Percentiles rank a stretch among this genome's conserved stretches.
phyloP scores from a whole-genome alignment of 2,797 vertebrate genomes.

The Botia kubotai region DNA sequence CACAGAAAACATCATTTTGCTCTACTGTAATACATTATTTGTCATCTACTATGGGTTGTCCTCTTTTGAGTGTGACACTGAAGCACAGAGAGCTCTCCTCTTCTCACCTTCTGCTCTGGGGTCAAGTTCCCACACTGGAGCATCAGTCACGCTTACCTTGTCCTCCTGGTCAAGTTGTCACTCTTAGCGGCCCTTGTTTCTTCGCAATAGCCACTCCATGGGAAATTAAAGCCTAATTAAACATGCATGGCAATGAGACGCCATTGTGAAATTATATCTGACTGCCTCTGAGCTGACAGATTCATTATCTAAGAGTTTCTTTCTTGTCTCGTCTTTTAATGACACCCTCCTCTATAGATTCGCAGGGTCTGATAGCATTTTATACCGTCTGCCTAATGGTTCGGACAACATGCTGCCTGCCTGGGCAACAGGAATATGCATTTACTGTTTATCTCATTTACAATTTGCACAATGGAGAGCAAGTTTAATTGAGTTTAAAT shows the following conservation, averaged over 20 bases:
- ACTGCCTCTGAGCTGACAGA: constrained; percentile 49
- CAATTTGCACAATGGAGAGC: constrained; percentile 29
- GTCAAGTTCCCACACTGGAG: constrained; percentile 37
- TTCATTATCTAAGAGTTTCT: constrained; percentile 49
- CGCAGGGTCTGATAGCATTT: constrained; percentile 18
- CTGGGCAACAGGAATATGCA: constrained; percentile 19
- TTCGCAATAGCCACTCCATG: constrained; percentile 44
- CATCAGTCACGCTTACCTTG: constrained; percentile 42
- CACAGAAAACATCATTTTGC: constrained; percentile 34
- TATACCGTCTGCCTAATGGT: constrained; percentile 38
- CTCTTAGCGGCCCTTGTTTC: constrained; percentile 27
- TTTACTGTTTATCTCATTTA: constrained; percentile 33
- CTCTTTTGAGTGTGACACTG: constrained; percentile 31
- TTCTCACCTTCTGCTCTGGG: constrained; percentile 32
- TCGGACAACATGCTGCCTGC: constrained; percentile 37
- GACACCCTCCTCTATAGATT: constrained; percentile 10
- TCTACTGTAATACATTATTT: constrained; percentile 42
- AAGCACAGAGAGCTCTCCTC: not conserved
- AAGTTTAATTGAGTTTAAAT: constrained; percentile 27
- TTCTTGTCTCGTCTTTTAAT: too few relatives aligned
- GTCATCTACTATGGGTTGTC: constrained; percentile 11
- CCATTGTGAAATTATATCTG: constrained; percentile 48
- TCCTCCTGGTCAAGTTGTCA: constrained; percentile 26
- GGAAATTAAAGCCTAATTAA: constrained; percentile 60
- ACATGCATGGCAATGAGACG: constrained; percentile 49